Percentiles rank a stretch among this genome's conserved stretches.
Evolutionary conservation across 1,140 invertebrate species (phyloP).

Genomic region (Lerema accius): DNA sequence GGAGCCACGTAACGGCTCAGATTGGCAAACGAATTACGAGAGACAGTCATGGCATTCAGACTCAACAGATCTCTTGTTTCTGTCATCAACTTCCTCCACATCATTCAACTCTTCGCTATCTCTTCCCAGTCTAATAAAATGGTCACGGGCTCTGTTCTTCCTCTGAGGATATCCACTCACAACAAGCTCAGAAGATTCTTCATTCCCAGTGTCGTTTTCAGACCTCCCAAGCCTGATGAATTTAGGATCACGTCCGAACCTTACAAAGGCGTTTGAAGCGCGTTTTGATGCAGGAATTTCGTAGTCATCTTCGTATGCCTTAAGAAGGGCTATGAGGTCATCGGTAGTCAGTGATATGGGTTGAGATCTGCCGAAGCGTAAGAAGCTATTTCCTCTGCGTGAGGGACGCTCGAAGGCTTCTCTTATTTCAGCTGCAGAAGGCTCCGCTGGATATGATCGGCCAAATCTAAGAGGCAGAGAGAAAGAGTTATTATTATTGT

Average conservation of each 20-base stretch:
- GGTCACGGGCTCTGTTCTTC: slow-evolving; percentile 67
- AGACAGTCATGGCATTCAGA: slow-evolving; percentile 61
- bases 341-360: slow-evolving; percentile 63
- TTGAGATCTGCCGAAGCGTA: slow-evolving; percentile 69
- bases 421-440: slow-evolving; percentile 67
- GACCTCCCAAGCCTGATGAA: slow-evolving; percentile 72
- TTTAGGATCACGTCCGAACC: slow-evolving; percentile 65
- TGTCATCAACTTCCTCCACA: slow-evolving; percentile 54
- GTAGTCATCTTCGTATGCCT: slow-evolving; percentile 67
- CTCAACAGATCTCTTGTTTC: slow-evolving; percentile 61
- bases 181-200: slow-evolving; percentile 55
- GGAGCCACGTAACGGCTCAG: slow-evolving; percentile 12
- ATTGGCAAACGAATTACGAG: slow-evolving; percentile 47
- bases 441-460: slow-evolving; percentile 66
- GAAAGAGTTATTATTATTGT: too few species aligned
- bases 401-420: slow-evolving; percentile 58
- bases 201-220: slow-evolving; percentile 50
- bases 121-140: slow-evolving; percentile 71
- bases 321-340: slow-evolving; percentile 63
- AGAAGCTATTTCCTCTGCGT: slow-evolving; percentile 67
- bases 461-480: slow-evolving; percentile 57
- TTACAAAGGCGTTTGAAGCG: slow-evolving; percentile 58
- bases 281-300: slow-evolving; percentile 58
- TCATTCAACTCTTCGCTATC: slow-evolving; percentile 66
- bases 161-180: slow-evolving; percentile 66